Base-by-base conservation (phyloP, 2,797 vertebrate species). In the Champsocephalus gunnari region DNA sequence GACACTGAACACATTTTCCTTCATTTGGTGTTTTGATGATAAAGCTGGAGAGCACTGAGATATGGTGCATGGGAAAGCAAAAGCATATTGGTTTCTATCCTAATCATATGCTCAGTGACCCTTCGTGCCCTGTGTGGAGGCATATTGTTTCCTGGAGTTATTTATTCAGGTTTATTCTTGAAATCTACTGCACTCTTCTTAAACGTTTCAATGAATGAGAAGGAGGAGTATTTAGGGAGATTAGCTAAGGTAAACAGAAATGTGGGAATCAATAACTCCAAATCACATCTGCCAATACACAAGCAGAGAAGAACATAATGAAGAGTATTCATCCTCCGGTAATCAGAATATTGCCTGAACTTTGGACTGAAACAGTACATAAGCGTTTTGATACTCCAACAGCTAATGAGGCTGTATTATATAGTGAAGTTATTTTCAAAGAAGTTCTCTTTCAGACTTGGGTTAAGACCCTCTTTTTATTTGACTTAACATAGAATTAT, bases 281-380 rank as follows among this genome's bases (percentile, higher is more conserved):
- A 59, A 62, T 80, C 13, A 59, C n/a, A 14, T 75, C 51, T 45
- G 21, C n/a, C 19, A 32, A 72, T 54, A 32, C n/a, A 71, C 24
- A 14, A 59, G 55, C 32, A 61, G 9, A 34, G 11, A 1, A 17
- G 14, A 55, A 32, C 51, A 8, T 32, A 43, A 16, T 19, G 4
- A 17, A 16, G 9, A 12, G 14, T n/a, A 38, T 43, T 41, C 17
- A 9, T 48, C 9, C 0, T 1, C 63, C 56, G 13, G 34, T 45
- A 24, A 17, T 3, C 8, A 3, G 34, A 68, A 1, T 17, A 53
- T 2, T 55, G 32, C 2, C 32, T 58, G 21, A 38, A 73, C 45
- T 56, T 12, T 57, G n/a, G 38, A 57, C 32, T n/a, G n/a, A 48
- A 43, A 68, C 9, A 50, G 44, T 4, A 32, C 12, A 53, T 3